Evolutionary conservation across 2,797 vertebrate genomes (phyloP), one percentile per base, ranked within the genome.

Genomic region (Takifugu rubripes): DNA sequence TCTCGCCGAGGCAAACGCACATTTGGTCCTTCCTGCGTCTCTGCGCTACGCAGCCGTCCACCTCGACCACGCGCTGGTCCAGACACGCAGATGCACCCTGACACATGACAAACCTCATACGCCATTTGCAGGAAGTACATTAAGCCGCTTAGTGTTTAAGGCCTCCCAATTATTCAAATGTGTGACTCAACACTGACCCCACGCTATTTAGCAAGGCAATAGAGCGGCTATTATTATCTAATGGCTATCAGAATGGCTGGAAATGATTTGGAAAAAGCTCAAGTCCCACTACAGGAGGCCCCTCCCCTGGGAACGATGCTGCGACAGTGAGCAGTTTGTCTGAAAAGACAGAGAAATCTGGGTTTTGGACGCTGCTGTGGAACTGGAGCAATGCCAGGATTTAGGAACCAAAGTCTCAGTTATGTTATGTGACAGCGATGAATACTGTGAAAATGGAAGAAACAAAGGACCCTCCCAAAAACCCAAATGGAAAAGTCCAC

Each of bases 71-170:
- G 83, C 62, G 58, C 66, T 58, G 79, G 56, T 60, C 47, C 51
- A 4, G 54, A 76, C 66, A 49, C 74, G 60, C 68, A 84, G 68
- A 88, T 87, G 64, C 68, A 82, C 56, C 56, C 64, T 75, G 85
- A 87, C 86, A 87, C 72, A 82, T 84, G 88, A 85, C 87, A 89
- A 76, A 72, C 49, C 82, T 69, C 76, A 84, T 88, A 85, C 77
- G 74, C 67, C 79, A 64, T 71, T 72, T 64, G 68, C 71, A 76
- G 59, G 64, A 74, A 77, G 74, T 65, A 47, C 49, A 66, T 70
- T 74, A 54, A 85, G 75, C 69, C 57, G 70, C 63, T 82, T 70
- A 64, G 74, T 72, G 66, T 72, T 87, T 82, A 52, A 47, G 64
- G 63, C 64, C 59, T 74, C 46, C 72, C 72, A 73, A 74, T 89